Percentiles rank a stretch among this genome's conserved stretches.
phyloP scores from a whole-genome alignment of 2,113 vertebrate species.

The Hepsetus odoe region DNA sequence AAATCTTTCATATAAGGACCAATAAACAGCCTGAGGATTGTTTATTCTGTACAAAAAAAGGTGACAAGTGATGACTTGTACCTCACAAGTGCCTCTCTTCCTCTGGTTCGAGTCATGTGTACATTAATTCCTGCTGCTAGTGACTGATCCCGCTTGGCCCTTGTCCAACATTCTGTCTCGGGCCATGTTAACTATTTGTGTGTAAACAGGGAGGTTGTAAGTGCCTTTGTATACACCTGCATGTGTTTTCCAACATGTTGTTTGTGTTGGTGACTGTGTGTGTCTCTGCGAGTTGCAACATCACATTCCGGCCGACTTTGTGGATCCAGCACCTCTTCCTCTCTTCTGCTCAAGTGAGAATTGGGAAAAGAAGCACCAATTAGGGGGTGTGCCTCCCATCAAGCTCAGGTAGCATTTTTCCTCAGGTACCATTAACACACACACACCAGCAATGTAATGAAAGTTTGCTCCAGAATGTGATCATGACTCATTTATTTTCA shows the following conservation, averaged over 20 bases:
- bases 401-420: background rate
- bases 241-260: background rate
- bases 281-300: slow-evolving; percentile 12
- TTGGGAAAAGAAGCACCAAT: slow-evolving; percentile 9
- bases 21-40: too few species aligned
- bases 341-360: slow-evolving; percentile 18
- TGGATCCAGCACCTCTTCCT: slow-evolving; percentile 24
- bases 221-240: background rate
- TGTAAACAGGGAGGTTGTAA: background rate
- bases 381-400: slow-evolving; percentile 12
- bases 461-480: slow-evolving; percentile 10
- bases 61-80: background rate
- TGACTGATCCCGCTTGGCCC: background rate
- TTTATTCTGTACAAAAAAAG: too few species aligned
- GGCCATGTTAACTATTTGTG: background rate
- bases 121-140: background rate
- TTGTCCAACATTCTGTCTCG: slow-evolving; percentile 9
- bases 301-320: slow-evolving; percentile 20
- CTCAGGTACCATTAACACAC: slow-evolving; percentile 14
- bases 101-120: background rate
- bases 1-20: too few species aligned
- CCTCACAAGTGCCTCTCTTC: background rate
- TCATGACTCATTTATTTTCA: slow-evolving; percentile 18
- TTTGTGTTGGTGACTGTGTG: slow-evolving; percentile 28
- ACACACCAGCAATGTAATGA: slow-evolving; percentile 4